These are phyloP conservation scores for Acomys russatus DNA, from an alignment of 2,797 vertebrate species.

Conservation along the genomic window DNA sequence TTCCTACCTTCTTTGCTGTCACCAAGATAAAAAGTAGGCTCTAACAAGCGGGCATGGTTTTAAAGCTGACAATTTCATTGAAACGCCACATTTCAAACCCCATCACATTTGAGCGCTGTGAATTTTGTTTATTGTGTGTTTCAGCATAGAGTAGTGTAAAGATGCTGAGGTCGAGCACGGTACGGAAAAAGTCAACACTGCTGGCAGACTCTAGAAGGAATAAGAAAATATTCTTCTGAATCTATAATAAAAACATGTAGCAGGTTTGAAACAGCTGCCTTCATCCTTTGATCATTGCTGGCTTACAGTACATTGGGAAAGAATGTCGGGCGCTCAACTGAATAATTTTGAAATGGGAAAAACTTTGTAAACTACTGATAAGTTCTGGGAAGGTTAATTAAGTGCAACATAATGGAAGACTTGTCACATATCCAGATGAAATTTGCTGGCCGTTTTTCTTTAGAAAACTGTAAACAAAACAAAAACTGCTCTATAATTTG, in stretches of 20 bases:
- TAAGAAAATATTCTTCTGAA: constrained; percentile 57
- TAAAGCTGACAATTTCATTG: constrained; percentile 79
- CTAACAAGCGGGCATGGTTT: constrained; percentile 70
- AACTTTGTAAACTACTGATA: constrained; percentile 51
- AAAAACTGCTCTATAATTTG: constrained; percentile 48
- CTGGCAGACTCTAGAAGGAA: constrained; percentile 69
- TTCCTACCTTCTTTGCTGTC: background rate
- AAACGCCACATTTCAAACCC: constrained; percentile 79
- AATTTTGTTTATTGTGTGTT: constrained; percentile 70
- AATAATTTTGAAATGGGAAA: constrained; percentile 18
- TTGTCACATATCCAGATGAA: constrained; percentile 35
- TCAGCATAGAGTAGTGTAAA: constrained; percentile 72
- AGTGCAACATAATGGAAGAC: background rate
- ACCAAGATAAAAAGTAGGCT: background rate
- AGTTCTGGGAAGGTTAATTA: constrained; percentile 43
- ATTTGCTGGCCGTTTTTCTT: background rate
- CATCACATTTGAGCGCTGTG: background rate
- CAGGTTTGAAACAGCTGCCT: background rate
- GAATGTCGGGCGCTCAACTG: background rate
- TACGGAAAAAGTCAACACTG: constrained; percentile 74
- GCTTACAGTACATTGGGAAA: background rate
- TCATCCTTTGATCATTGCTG: background rate
- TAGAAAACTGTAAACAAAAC: background rate
- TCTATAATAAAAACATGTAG: constrained; percentile 69
- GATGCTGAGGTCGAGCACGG: constrained; percentile 71